phyloP scores from a whole-genome alignment of 1,140 invertebrate species.

The Lordiphosa collinella region DNA sequence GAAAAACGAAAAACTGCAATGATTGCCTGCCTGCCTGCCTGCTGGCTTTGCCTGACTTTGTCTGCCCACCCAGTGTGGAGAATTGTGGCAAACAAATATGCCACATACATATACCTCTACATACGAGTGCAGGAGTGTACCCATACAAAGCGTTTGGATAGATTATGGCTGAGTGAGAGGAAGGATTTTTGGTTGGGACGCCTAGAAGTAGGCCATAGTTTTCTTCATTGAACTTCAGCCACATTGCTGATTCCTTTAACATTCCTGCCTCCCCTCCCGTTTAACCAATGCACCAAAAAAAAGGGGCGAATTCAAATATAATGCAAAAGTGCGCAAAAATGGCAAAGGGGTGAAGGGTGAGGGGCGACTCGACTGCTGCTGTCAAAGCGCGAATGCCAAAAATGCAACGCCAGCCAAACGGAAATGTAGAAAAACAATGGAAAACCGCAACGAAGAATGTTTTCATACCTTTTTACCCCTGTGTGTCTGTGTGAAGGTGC shows the following conservation, averaged over 20 bases:
- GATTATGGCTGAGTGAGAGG: neutral
- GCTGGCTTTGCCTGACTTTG: constrained; percentile 6
- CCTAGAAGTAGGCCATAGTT: constrained; percentile 7
- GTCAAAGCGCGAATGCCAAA: constrained; percentile 76
- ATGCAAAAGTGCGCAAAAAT: constrained; percentile 18
- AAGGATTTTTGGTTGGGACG: neutral
- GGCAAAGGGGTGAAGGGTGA: neutral
- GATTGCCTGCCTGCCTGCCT: too few species aligned
- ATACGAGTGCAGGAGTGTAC: neutral
- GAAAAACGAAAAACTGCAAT: constrained; percentile 23
- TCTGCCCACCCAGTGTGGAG: constrained; percentile 4
- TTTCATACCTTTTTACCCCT: constrained; percentile 64
- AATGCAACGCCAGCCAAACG: constrained; percentile 65
- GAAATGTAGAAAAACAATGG: constrained; percentile 67
- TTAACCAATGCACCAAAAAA: constrained; percentile 34
- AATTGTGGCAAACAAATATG: constrained; percentile 18
- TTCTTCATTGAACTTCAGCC: neutral
- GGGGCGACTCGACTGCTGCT: constrained; percentile 9
- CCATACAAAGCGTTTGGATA: neutral
- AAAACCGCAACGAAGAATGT: constrained; percentile 72
- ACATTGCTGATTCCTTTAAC: neutral
- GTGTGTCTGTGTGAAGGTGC: constrained; percentile 40
- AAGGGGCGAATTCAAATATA: constrained; percentile 20
- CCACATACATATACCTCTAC: neutral
- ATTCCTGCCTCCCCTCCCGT: constrained; percentile 19